Percentiles rank a stretch among this genome's conserved stretches.
Conservation (phyloP, 2,113 vertebrate genomes). For the Psilopogon haemacephalus region DNA sequence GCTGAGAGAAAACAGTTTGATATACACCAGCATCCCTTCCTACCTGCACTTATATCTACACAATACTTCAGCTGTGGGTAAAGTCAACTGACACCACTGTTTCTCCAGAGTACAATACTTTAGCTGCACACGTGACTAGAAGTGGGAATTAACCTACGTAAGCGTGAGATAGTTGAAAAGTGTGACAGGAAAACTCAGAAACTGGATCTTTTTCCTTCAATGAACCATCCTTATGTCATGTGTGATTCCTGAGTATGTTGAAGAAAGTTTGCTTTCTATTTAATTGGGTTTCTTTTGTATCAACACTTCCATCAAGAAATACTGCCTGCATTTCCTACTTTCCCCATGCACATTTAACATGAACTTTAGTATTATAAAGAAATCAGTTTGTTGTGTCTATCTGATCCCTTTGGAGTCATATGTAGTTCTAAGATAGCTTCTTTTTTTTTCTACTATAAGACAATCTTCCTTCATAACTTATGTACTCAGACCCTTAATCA, state of each 20-base stretch:
- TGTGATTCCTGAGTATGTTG: neutral
- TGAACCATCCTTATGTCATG: neutral
- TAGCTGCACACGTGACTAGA: neutral
- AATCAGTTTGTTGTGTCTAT: conserved; percentile 17
- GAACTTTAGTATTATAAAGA: neutral
- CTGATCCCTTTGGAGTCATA: neutral
- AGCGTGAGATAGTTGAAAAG: neutral
- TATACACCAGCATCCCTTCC: neutral
- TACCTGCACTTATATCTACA: conserved; percentile 7
- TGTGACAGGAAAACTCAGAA: neutral
- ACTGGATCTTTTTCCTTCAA: neutral
- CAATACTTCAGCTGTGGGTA: neutral
- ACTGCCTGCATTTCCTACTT: neutral
- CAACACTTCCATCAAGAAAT: neutral
- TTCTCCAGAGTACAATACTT: conserved; percentile 12
- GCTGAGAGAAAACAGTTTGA: conserved; percentile 14
- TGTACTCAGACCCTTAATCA: conserved; percentile 53
- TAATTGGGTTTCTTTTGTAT: neutral
- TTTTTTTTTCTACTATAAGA: conserved; percentile 24
- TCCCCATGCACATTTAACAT: neutral
- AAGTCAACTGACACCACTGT: neutral
- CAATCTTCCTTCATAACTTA: conserved; percentile 52
- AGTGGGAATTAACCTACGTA: neutral
- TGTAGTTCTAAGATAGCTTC: neutral
- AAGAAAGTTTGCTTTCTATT: neutral